Evolutionary conservation across 2,888 invertebrate species (phyloP), one percentile per base, ranked within the genome.

Genomic region (Athalia circularis): DNA sequence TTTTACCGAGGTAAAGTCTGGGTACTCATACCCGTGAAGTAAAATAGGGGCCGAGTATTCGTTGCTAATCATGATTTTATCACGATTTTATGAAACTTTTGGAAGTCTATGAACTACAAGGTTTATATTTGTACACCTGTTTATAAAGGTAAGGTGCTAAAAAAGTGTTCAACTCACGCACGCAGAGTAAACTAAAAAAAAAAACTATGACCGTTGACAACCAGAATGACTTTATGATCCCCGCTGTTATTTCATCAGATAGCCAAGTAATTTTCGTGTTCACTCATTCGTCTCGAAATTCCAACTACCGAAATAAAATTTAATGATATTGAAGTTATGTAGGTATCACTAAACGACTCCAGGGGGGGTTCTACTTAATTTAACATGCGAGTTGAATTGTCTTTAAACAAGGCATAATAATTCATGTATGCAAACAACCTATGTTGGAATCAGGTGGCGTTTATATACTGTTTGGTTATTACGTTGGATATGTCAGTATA

Each of bases 31-130:
- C 45, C 47, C 45, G 6, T 64, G 9, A 64, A 9, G 64, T n/a
- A 29, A 43, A 64, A 64, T 43, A 45, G 43, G 64, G 45, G 43
- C 47, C 65, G 47, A 45, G 48, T 29, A 29, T 29, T 29, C 29
- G 29, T 67, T 15, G 67, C 52, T 11, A 54, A 50, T 52, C 52
- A 43, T 15, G 68, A 52, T 68, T 68, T 68, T 50, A 68, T 68
- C 15, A 54, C 52, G 15, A 6, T 68, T 68, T 68, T 43, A 52
- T 68, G 5, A 29, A 68, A 50, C 43, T 29, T 11, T n/a, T 68
- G 29, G n/a, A 5, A 52, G 8, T 52, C 43, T 13, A 52, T 52
- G 54, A 68, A 65, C 15, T 47, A 65, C 48, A 15, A 9, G 52
- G 52, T 52, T 52, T 29, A 29, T 45, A 64, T 47, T 43, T 64